These are phyloP conservation scores for Eretmochelys imbricata DNA, from an alignment of 2,113 vertebrate species.

Conservation along the genomic window DNA sequence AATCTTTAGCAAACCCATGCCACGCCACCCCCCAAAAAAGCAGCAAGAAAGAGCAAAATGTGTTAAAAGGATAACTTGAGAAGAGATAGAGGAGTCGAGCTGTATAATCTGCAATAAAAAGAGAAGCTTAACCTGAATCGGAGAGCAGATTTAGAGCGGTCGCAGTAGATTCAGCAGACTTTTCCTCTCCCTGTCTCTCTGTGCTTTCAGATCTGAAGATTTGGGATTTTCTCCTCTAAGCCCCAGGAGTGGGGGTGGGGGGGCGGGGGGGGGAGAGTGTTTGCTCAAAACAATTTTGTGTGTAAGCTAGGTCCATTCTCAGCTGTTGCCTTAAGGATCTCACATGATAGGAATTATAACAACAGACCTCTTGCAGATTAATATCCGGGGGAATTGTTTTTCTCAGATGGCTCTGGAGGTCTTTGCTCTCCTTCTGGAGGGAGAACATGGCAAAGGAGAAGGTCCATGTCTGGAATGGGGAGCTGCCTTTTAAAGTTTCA, in stretches of 20 bases:
- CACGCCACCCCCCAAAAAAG: not conserved
- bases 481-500: not conserved
- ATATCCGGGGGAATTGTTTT: not conserved
- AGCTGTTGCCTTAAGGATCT: not conserved
- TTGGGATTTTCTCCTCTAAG: conserved; percentile 39
- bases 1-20: not conserved
- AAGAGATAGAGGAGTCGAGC: conserved; percentile 22
- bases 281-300: not conserved
- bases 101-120: conserved; percentile 38
- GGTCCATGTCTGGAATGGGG: not conserved
- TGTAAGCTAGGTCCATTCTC: not conserved
- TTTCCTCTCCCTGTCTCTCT: not conserved
- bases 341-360: conserved; percentile 33
- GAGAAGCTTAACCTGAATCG: conserved; percentile 46
- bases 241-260: not conserved
- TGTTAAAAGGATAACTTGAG: conserved; percentile 41
- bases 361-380: not conserved
- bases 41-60: conserved; percentile 37
- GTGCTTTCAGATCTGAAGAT: conserved; percentile 5
- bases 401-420: not conserved
- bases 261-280: not conserved
- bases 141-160: conserved; percentile 22
- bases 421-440: not conserved
- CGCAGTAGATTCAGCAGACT: not conserved
- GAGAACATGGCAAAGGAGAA: not conserved